Conservation (phyloP, 2,797 vertebrate species). For the Labroides dimidiatus region DNA sequence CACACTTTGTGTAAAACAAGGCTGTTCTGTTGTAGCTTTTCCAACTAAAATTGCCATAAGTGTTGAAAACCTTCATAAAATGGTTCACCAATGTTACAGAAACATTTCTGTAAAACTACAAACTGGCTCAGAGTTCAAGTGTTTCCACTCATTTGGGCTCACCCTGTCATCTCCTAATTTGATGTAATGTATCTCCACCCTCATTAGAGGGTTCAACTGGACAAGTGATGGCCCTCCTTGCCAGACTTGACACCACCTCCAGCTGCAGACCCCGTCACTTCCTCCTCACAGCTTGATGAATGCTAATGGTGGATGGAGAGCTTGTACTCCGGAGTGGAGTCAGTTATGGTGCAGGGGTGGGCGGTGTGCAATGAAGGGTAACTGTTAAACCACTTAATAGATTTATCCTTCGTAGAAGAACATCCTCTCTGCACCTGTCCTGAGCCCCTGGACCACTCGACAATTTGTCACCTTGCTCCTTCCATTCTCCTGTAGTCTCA, state of each 20-base stretch:
- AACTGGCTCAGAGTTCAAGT: constrained; percentile 4
- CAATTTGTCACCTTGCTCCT: constrained; percentile 59
- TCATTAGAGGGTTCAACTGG: constrained; percentile 49
- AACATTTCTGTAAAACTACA: not conserved
- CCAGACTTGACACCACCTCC: constrained; percentile 55
- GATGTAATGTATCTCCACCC: constrained; percentile 46
- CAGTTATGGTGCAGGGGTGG: constrained; percentile 31
- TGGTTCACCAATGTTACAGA: not conserved
- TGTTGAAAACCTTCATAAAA: not conserved
- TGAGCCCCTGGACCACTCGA: constrained; percentile 39
- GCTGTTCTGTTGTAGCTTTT: too few relatives aligned
- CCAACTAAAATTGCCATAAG: constrained; percentile 1
- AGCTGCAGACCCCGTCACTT: constrained; percentile 44
- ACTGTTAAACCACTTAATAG: constrained; percentile 68
- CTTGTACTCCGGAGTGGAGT: constrained; percentile 38
- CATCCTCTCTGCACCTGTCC: constrained; percentile 60
- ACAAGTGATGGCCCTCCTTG: constrained; percentile 45
- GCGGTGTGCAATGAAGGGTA: constrained; percentile 59
- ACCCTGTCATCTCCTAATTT: constrained; percentile 59
- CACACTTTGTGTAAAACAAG: not conserved
- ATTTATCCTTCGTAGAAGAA: constrained; percentile 59
- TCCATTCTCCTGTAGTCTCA: constrained; percentile 48
- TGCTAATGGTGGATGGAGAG: constrained; percentile 59
- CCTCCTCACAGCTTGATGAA: constrained; percentile 71
- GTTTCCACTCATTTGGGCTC: constrained; percentile 29